Evolutionary conservation across 1,140 invertebrate genomes (phyloP).

Genomic region (Drosophila carrolli): DNA sequence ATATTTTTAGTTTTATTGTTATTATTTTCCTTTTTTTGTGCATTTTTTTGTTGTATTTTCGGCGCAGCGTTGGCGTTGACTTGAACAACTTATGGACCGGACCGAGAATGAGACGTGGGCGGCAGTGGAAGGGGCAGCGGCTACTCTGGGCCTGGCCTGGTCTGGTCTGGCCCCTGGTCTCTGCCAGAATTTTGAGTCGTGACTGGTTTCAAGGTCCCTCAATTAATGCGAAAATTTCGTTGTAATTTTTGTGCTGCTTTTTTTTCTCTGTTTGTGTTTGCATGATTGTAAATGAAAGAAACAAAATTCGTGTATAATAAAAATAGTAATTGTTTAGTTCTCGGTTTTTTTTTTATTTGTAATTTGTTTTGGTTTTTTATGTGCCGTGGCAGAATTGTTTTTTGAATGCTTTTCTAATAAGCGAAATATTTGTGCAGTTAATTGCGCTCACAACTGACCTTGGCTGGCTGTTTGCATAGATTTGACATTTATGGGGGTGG

Average conservation of each 20-base stretch:
- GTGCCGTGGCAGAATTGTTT: conserved; percentile 40
- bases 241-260: conserved; percentile 56
- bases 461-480: conserved; percentile 30
- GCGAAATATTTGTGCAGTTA: conserved; percentile 75
- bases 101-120: conserved; percentile 11
- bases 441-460: conserved; percentile 69
- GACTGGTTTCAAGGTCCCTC: conserved; percentile 80
- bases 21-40: conserved; percentile 42
- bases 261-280: conserved; percentile 53
- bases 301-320: conserved; percentile 79
- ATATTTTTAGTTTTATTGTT: conserved; percentile 55
- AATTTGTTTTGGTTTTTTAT: conserved; percentile 38
- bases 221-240: conserved; percentile 82
- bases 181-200: conserved; percentile 76
- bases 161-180: conserved; percentile 64
- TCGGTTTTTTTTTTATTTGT: conserved; percentile 26
- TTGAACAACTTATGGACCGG: conserved; percentile 59
- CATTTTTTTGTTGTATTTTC: conserved; percentile 48
- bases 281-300: conserved; percentile 66
- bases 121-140: neutral
- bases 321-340: conserved; percentile 75
- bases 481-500: conserved; percentile 43
- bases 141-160: conserved; percentile 47
- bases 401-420: conserved; percentile 78
- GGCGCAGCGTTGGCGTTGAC: conserved; percentile 59